Percentiles rank a stretch among this genome's conserved stretches.
These are phyloP conservation scores for Ophioninae sp. DNA, from an alignment of 2,888 invertebrate genomes.

Conservation along the genomic window DNA sequence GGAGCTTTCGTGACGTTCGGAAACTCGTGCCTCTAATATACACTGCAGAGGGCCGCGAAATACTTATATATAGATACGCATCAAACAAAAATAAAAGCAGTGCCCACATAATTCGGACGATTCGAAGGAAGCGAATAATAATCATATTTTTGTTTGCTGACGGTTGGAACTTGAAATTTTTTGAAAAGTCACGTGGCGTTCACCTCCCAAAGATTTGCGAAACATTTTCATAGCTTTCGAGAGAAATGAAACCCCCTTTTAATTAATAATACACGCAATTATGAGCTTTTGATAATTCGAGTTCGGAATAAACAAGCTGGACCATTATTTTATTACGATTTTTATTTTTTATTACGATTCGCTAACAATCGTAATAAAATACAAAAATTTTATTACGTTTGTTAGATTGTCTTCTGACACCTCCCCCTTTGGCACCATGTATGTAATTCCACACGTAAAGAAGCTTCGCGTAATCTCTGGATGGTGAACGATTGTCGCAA, in stretches of 20 bases:
- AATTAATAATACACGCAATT: not conserved
- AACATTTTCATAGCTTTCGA: not conserved
- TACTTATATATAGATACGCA: not conserved
- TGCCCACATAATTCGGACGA: not conserved
- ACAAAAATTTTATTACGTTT: too few relatives aligned
- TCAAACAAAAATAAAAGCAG: not conserved
- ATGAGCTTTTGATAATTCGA: not conserved
- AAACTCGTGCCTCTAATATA: slow-evolving; percentile 29
- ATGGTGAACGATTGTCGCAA: too few relatives aligned
- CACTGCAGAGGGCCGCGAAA: not conserved
- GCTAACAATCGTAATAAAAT: too few relatives aligned
- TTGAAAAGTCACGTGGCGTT: not conserved
- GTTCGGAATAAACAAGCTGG: too few relatives aligned
- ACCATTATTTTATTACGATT: too few relatives aligned
- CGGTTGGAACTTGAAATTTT: not conserved
- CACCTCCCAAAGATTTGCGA: not conserved
- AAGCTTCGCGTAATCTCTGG: too few relatives aligned
- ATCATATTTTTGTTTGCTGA: not conserved
- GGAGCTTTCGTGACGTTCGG: slow-evolving; percentile 50
- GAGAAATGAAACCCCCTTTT: not conserved
- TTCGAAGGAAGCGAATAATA: not conserved
- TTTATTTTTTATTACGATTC: too few relatives aligned
- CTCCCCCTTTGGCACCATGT: too few relatives aligned
- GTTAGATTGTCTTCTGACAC: too few relatives aligned
- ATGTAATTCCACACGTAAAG: too few relatives aligned